Evolutionary conservation across 2,888 invertebrate genomes (phyloP), one percentile per base, ranked within the genome.

Genomic region (Clitarchus hookeri): DNA sequence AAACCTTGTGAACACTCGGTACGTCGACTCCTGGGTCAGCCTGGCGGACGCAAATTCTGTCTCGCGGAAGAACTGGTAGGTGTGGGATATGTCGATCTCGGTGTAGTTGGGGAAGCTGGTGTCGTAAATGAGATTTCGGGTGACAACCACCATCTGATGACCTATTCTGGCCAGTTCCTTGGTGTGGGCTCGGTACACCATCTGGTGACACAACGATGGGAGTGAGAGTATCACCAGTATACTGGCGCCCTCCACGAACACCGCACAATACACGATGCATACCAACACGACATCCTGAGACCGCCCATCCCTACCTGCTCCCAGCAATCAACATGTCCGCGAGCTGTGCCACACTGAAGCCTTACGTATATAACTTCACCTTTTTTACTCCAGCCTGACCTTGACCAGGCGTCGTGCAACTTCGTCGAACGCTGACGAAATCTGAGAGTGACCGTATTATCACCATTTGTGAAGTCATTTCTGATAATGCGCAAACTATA

Each of bases 161-260:
- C 93, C 93, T 86, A 91, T 90, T 84, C 90, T 89, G 0, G 91
- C 91, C 79, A 94, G 89, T 78, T 91, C 92, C 25, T 90, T 89
- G 89, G 92, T 91, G 26, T 93, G 89, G 9, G 91, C 91, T 53
- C 91, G 90, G 90, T 90, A 93, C 1, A 92, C 91, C 0, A 91
- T 89, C 89, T 93, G 93, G 87, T 93, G 93, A 88, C 93, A 93
- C 87, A 91, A 91, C 3, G 92, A 92, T 4, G 93, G 91, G 6
- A 91, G 90, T 26, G 92, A 90, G 78, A 92, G 90, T 0, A 93
- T 89, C 0, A 90, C 91, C 83, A 93, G 89, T 85, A 93, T 93
- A 88, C 90, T 90, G 2, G 92, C 91, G 44, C 88, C 85, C 19
- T 65, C n/a, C n/a, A 23, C n/a, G 8, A 4, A n/a, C n/a, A n/a